phyloP scores from a whole-genome alignment of 2,888 invertebrate species.

The Nemotelus nigrinus region DNA sequence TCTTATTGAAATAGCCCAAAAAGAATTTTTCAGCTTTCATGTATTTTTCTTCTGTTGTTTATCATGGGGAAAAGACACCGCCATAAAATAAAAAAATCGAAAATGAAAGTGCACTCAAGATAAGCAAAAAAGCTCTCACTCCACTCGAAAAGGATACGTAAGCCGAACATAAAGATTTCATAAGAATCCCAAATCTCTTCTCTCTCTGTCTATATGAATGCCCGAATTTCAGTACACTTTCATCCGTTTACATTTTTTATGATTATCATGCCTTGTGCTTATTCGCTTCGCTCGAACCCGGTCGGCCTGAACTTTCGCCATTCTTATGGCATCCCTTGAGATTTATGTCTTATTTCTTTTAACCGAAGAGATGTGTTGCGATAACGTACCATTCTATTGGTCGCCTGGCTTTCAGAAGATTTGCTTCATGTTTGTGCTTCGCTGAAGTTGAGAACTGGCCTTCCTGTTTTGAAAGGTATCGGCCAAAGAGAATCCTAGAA shows the following conservation, averaged over 20 bases:
- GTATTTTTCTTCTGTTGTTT: conserved; percentile 35
- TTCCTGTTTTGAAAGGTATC: conserved; percentile 24
- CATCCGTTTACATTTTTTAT: conserved; percentile 35
- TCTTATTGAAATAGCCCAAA: too few relatives aligned
- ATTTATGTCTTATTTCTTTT: conserved; percentile 45
- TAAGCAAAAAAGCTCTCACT: conserved; percentile 41
- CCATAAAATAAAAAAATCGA: conserved; percentile 49
- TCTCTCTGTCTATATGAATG: conserved; percentile 18
- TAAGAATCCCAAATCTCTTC: conserved; percentile 17
- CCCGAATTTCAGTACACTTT: conserved; percentile 22
- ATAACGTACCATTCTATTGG: conserved; percentile 38
- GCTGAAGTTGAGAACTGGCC: not conserved
- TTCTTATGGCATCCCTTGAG: conserved; percentile 42
- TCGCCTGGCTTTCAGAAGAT: conserved; percentile 16
- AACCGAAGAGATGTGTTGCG: conserved; percentile 41
- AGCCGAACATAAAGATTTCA: not conserved
- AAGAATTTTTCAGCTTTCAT: not conserved
- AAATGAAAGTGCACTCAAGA: conserved; percentile 48
- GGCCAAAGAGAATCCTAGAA: conserved; percentile 14
- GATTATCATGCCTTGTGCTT: conserved; percentile 2
- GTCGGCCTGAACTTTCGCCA: not conserved
- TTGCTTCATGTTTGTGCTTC: conserved; percentile 5
- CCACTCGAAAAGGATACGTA: conserved; percentile 19
- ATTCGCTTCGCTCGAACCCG: not conserved
- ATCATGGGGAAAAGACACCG: conserved; percentile 40